These are phyloP conservation scores for Eristalis tenax DNA, from an alignment of 2,888 invertebrate genomes.

Conservation along the genomic window DNA sequence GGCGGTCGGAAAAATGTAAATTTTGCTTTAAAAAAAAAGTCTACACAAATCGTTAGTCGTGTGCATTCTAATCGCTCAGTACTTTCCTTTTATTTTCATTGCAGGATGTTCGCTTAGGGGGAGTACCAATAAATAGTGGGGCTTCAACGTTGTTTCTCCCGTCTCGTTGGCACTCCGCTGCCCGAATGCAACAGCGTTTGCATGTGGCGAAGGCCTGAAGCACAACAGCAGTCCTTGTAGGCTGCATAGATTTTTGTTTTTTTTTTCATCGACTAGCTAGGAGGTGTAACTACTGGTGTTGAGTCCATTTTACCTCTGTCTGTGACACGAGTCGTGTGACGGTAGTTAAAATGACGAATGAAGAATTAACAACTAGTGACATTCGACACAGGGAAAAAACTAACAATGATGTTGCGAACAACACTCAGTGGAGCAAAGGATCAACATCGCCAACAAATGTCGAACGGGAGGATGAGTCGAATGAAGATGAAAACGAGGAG, in stretches of 20 bases:
- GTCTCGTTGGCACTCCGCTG: neutral
- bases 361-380: conserved; percentile 64
- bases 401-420: conserved; percentile 67
- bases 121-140: conserved; percentile 38
- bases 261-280: neutral
- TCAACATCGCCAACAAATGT: conserved; percentile 45
- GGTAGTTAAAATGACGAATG: conserved; percentile 72
- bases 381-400: conserved; percentile 39
- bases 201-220: conserved; percentile 48
- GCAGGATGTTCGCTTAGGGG: conserved; percentile 55
- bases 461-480: conserved; percentile 76
- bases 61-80: conserved; percentile 30
- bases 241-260: conserved; percentile 32
- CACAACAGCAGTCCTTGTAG: conserved; percentile 38
- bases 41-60: neutral
- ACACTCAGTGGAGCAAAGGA: conserved; percentile 49
- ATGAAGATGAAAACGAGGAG: conserved; percentile 78
- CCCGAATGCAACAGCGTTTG: conserved; percentile 31
- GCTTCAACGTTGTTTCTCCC: neutral
- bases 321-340: neutral
- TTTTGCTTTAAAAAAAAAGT: conserved; percentile 28
- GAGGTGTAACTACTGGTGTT: conserved; percentile 29
- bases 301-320: neutral
- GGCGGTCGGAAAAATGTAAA: conserved; percentile 59
- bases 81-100: conserved; percentile 45